Evolutionary conservation across 2,888 invertebrate genomes (phyloP).

Genomic region (Anticlea derivata): DNA sequence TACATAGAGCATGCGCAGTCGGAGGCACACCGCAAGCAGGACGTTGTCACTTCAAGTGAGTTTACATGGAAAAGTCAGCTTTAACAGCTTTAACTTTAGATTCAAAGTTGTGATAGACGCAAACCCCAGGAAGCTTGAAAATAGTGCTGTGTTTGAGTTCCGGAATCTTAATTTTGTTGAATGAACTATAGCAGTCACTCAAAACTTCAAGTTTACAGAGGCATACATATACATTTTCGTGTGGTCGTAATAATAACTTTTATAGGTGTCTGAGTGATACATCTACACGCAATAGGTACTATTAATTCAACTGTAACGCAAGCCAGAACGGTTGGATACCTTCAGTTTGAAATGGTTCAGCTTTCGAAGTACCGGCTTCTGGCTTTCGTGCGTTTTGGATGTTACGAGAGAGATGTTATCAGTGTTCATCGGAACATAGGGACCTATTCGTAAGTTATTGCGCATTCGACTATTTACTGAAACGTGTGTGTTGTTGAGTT

Average conservation of each 20-base stretch:
- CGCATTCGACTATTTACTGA: neutral
- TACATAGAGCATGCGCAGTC: constrained; percentile 17
- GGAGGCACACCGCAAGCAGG: neutral
- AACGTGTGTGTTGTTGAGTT: neutral
- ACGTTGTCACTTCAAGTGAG: neutral
- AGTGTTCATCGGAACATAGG: neutral
- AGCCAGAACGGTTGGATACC: constrained; percentile 12
- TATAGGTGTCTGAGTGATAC: too few relatives aligned
- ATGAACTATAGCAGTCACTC: too few relatives aligned
- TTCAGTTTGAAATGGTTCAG: constrained; percentile 17
- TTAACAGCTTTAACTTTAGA: neutral
- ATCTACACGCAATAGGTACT: neutral
- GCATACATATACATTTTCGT: too few relatives aligned
- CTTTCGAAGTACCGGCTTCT: constrained; percentile 11
- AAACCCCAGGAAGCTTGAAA: neutral
- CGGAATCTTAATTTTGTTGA: too few relatives aligned
- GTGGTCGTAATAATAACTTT: too few relatives aligned
- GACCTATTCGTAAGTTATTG: neutral
- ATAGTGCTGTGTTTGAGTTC: neutral
- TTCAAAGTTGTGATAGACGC: neutral
- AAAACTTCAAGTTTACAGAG: too few relatives aligned
- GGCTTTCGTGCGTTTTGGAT: constrained; percentile 10
- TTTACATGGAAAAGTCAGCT: neutral
- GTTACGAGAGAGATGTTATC: constrained; percentile 13
- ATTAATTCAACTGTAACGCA: neutral